phyloP scores from a whole-genome alignment of 2,888 invertebrate genomes.

The Ctenicera cuprea region DNA sequence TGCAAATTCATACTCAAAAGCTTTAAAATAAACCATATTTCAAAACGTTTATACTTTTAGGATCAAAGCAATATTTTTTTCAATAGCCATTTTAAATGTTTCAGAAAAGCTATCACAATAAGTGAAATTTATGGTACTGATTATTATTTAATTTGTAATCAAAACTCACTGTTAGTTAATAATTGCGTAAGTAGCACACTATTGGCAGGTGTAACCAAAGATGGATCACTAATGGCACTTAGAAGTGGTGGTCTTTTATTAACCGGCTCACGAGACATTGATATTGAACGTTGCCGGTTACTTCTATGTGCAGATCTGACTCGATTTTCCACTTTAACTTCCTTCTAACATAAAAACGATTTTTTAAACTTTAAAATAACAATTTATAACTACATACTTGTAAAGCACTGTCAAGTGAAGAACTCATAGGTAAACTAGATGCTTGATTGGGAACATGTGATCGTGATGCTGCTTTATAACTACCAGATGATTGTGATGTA shows the following conservation, averaged over 20 bases:
- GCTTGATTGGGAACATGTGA: slow-evolving; percentile 39
- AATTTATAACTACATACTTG: slow-evolving; percentile 26
- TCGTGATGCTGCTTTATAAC: slow-evolving; percentile 48
- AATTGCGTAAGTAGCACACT: slow-evolving; percentile 90
- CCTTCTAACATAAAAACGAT: slow-evolving; percentile 54
- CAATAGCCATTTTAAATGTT: too few species aligned
- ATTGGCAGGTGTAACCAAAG: slow-evolving; percentile 73
- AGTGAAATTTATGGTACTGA: too few species aligned
- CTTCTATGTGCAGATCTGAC: slow-evolving; percentile 65
- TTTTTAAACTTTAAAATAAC: slow-evolving; percentile 20
- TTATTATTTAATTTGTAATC: background rate
- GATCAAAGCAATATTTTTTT: too few species aligned
- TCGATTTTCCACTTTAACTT: slow-evolving; percentile 58
- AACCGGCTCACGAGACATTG: slow-evolving; percentile 74
- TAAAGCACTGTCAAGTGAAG: slow-evolving; percentile 25
- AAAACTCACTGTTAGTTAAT: slow-evolving; percentile 81
- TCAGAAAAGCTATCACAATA: too few species aligned
- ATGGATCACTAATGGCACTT: slow-evolving; percentile 86
- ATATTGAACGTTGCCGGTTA: slow-evolving; percentile 73
- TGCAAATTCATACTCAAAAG: too few species aligned
- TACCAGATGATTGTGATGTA: slow-evolving; percentile 65
- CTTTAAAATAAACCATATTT: too few species aligned
- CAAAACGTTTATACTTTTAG: too few species aligned
- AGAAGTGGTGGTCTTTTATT: slow-evolving; percentile 78
- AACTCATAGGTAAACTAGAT: slow-evolving; percentile 9